A percentile compares a stretch with the other conserved stretches of the same genome.
Evolutionary conservation across 2,888 invertebrate species (phyloP).

Genomic region (Thymelicus lineola): DNA sequence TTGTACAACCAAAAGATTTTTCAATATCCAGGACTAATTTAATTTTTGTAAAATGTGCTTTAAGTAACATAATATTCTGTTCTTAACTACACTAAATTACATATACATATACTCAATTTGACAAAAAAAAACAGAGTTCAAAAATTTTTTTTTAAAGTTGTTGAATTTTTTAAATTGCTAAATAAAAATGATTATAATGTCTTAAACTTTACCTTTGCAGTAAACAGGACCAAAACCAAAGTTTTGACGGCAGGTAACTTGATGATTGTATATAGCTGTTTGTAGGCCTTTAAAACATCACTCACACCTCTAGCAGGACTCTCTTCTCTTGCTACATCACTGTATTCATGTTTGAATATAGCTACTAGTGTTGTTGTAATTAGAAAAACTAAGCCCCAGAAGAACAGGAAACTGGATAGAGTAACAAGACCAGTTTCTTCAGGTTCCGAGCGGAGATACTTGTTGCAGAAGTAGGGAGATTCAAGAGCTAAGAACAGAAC

Average conservation of each 20-base stretch:
- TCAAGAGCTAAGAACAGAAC: constrained; percentile 98
- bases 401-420: constrained; percentile 93
- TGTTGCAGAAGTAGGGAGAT: constrained; percentile 98
- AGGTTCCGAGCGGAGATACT: constrained; percentile 91
- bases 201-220: constrained; percentile 90
- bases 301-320: constrained; percentile 67
- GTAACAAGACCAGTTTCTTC: constrained; percentile 89
- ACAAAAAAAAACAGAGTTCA: too few relatives aligned
- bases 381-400: constrained; percentile 98
- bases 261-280: constrained; percentile 92
- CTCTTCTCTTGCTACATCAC: constrained; percentile 63
- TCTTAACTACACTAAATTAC: too few relatives aligned
- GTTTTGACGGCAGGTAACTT: constrained; percentile 92
- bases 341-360: constrained; percentile 93
- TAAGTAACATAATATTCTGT: too few relatives aligned
- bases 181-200: neutral
- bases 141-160: too few relatives aligned
- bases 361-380: constrained; percentile 95
- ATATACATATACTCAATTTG: too few relatives aligned
- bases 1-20: too few relatives aligned
- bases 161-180: too few relatives aligned
- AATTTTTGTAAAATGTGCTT: too few relatives aligned
- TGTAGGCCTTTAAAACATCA: constrained; percentile 89
- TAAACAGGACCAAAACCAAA: constrained; percentile 92
- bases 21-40: too few relatives aligned